A percentile compares a stretch with the other conserved stretches of the same genome.
phyloP scores from a whole-genome alignment of 2,113 vertebrate species.

The Salvelinus alpinus region DNA sequence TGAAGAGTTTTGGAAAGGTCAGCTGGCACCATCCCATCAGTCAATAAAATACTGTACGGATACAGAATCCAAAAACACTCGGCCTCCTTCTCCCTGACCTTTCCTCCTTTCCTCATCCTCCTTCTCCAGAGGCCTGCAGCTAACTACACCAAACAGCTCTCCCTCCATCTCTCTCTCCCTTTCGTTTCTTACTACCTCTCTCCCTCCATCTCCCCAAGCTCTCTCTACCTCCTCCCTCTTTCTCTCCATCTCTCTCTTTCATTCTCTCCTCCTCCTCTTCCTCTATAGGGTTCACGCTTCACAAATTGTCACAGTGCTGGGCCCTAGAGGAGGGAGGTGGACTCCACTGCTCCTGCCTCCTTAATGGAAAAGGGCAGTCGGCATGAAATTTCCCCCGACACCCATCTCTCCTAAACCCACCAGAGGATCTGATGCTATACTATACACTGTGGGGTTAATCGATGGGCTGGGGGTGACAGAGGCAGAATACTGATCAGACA shows the following conservation, averaged over 20 bases:
- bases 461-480: conserved; percentile 28
- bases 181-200: too few species aligned
- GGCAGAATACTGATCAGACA: conserved; percentile 44
- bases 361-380: conserved; percentile 61
- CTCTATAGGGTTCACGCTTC: conserved; percentile 34
- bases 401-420: conserved; percentile 41
- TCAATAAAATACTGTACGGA: conserved; percentile 17
- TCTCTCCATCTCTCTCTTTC: neutral
- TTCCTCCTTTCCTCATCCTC: neutral
- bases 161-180: neutral
- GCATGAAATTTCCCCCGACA: conserved; percentile 66
- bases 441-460: conserved; percentile 51
- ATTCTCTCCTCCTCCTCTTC: neutral
- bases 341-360: conserved; percentile 53
- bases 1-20: conserved; percentile 7
- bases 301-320: conserved; percentile 23
- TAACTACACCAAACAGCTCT: neutral
- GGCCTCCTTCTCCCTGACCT: neutral
- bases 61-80: conserved; percentile 33
- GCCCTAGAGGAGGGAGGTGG: conserved; percentile 29
- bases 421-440: conserved; percentile 30
- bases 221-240: neutral
- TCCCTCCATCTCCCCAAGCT: too few species aligned
- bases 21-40: neutral
- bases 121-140: too few species aligned